Conservation (phyloP, 2,888 invertebrate species). For the Pterobdella sp. region DNA sequence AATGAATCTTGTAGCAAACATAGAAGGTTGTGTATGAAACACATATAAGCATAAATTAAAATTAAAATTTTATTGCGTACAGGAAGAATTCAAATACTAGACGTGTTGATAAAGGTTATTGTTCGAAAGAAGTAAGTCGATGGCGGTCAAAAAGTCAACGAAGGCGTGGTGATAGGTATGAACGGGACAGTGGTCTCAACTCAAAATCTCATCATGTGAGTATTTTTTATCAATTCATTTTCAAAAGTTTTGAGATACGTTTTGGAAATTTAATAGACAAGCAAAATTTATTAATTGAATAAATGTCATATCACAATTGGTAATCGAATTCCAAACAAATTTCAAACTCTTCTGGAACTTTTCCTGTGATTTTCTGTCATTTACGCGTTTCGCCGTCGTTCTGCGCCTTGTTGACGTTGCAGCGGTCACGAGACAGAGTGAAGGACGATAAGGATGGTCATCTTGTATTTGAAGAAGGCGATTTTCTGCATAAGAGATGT, state of each 20-base stretch:
- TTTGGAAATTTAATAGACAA: too few relatives aligned
- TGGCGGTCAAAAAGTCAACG: background rate
- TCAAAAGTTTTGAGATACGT: background rate
- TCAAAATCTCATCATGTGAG: conserved; percentile 1
- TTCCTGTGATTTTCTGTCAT: conserved; percentile 6
- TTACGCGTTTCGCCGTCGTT: conserved; percentile 8
- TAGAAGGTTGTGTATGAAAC: background rate
- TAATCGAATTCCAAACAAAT: background rate
- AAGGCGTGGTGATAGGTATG: background rate
- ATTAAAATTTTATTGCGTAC: background rate
- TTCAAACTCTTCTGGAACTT: conserved; percentile 16
- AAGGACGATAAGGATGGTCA: conserved; percentile 97
- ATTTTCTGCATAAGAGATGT: conserved; percentile 68
- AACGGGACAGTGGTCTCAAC: conserved; percentile 6
- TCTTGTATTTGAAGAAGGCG: conserved; percentile 97
- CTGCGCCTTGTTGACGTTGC: conserved; percentile 14
- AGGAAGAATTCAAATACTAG: background rate
- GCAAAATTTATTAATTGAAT: background rate
- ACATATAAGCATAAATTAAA: background rate
- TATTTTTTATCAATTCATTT: background rate
- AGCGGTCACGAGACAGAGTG: conserved; percentile 23
- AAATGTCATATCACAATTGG: background rate
- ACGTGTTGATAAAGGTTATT: background rate
- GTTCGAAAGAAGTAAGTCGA: background rate
- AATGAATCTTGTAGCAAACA: background rate